A percentile compares a stretch with the other conserved stretches of the same genome.
These are phyloP conservation scores for Ceratina japonica DNA, from an alignment of 1,140 invertebrate species.

Conservation along the genomic window DNA sequence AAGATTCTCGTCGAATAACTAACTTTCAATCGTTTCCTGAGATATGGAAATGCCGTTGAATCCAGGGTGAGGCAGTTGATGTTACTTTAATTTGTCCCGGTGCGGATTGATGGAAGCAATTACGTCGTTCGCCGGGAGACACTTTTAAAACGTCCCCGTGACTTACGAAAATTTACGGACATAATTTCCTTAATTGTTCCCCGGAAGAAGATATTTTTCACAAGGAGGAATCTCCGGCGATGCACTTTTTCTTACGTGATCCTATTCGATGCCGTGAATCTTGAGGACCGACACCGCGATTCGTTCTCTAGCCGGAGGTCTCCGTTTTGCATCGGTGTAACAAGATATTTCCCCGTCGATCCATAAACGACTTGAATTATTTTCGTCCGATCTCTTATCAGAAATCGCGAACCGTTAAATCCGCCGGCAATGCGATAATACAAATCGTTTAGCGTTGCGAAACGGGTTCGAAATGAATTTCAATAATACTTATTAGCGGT, in stretches of 20 bases:
- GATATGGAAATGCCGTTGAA: conserved; percentile 63
- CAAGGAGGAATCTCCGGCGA: conserved; percentile 21
- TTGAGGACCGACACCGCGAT: too few species aligned
- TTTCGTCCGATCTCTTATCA: not conserved
- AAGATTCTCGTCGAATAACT: not conserved
- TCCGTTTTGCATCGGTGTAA: conserved; percentile 8
- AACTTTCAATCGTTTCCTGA: not conserved
- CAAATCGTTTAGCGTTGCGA: conserved; percentile 6
- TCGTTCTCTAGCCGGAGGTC: not conserved
- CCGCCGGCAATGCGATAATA: not conserved
- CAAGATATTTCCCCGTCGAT: not conserved
- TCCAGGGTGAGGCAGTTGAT: conserved; percentile 45
- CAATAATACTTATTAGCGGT: conserved; percentile 31
- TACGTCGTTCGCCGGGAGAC: conserved; percentile 65
- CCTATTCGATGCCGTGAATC: conserved; percentile 29
- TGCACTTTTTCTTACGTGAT: conserved; percentile 40
- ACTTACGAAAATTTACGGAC: conserved; percentile 71
- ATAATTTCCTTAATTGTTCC: conserved; percentile 76
- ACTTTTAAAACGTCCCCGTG: conserved; percentile 69
- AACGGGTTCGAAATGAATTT: conserved; percentile 23
- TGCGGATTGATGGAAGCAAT: conserved; percentile 75
- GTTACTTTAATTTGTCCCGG: conserved; percentile 71
- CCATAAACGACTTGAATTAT: not conserved
- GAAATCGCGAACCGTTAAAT: not conserved
- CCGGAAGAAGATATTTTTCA: conserved; percentile 68